Conservation (phyloP, 2,888 invertebrate species). For the Tricholauxania praeusta region DNA sequence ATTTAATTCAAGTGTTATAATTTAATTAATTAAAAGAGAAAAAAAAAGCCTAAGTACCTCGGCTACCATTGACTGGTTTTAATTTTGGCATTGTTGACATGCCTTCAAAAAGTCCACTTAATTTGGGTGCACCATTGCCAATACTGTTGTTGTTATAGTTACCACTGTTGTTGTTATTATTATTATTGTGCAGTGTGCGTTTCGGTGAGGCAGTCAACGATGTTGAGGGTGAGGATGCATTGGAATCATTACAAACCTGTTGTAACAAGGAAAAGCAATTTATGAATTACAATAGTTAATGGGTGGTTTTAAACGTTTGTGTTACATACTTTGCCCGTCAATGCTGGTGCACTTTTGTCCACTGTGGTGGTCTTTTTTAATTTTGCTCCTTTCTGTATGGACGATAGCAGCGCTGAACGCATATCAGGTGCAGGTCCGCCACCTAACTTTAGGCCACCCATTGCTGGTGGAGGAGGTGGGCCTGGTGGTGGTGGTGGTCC, state of each 20-base stretch:
- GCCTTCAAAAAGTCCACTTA: conserved; percentile 67
- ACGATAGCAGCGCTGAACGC: conserved; percentile 80
- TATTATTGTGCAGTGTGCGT: conserved; percentile 46
- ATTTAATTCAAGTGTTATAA: conserved; percentile 2
- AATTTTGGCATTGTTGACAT: conserved; percentile 67
- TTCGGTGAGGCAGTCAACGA: conserved; percentile 45
- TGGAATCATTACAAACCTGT: conserved; percentile 46
- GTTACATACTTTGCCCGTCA: conserved; percentile 74
- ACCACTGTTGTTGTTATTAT: conserved; percentile 49
- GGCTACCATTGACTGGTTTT: conserved; percentile 66
- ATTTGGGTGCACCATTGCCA: conserved; percentile 65
- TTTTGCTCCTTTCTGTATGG: conserved; percentile 84
- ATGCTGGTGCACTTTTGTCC: conserved; percentile 87
- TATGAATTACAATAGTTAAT: background rate
- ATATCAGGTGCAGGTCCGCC: conserved; percentile 70
- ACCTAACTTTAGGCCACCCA: conserved; percentile 61
- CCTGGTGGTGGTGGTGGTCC: conserved; percentile 75
- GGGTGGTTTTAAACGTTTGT: background rate
- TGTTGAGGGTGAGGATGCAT: conserved; percentile 32
- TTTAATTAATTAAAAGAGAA: background rate
- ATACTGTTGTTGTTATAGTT: conserved; percentile 49
- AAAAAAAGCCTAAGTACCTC: conserved; percentile 51
- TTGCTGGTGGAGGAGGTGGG: conserved; percentile 74
- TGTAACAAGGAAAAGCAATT: background rate
- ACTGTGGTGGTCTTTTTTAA: conserved; percentile 90